Conservation (phyloP, 2,888 invertebrate species). For the Platerodrilus igneus region DNA sequence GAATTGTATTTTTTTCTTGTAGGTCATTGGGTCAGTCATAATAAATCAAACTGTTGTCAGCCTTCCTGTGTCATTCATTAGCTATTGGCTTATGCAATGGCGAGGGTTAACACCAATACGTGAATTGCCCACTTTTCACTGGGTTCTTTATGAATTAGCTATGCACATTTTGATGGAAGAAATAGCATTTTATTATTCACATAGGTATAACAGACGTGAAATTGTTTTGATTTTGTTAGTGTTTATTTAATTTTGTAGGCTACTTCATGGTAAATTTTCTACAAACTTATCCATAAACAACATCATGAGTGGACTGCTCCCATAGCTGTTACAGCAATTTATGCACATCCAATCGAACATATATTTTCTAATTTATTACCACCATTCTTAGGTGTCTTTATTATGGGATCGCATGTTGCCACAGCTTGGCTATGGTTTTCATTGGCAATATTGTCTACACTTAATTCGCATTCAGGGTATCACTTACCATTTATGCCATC, state of each 20-base stretch:
- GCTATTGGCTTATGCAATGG: slow-evolving; percentile 61
- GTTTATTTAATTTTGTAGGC: slow-evolving; percentile 47
- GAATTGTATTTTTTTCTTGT: slow-evolving; percentile 29
- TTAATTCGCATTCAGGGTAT: slow-evolving; percentile 81
- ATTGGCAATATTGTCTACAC: slow-evolving; percentile 69
- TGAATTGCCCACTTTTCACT: slow-evolving; percentile 72
- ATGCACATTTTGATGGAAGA: slow-evolving; percentile 74
- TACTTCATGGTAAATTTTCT: slow-evolving; percentile 71
- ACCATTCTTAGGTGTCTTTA: slow-evolving; percentile 67
- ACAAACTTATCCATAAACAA: slow-evolving; percentile 78
- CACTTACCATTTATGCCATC: slow-evolving; percentile 82
- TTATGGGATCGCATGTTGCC: slow-evolving; percentile 73
- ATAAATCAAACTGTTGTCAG: slow-evolving; percentile 72
- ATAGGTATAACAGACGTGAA: slow-evolving; percentile 54
- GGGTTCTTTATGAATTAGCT: slow-evolving; percentile 69
- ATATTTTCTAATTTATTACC: slow-evolving; percentile 74
- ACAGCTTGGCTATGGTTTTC: slow-evolving; percentile 77
- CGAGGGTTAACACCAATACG: slow-evolving; percentile 63
- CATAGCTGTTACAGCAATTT: slow-evolving; percentile 73
- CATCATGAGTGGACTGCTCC: slow-evolving; percentile 89
- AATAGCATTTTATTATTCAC: slow-evolving; percentile 79
- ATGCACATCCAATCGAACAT: slow-evolving; percentile 76
- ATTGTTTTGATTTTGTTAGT: not conserved
- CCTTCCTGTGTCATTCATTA: slow-evolving; percentile 58
- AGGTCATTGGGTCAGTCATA: slow-evolving; percentile 65